These are phyloP conservation scores for Aphrophora alni DNA, from an alignment of 2,888 invertebrate genomes.

Conservation along the genomic window DNA sequence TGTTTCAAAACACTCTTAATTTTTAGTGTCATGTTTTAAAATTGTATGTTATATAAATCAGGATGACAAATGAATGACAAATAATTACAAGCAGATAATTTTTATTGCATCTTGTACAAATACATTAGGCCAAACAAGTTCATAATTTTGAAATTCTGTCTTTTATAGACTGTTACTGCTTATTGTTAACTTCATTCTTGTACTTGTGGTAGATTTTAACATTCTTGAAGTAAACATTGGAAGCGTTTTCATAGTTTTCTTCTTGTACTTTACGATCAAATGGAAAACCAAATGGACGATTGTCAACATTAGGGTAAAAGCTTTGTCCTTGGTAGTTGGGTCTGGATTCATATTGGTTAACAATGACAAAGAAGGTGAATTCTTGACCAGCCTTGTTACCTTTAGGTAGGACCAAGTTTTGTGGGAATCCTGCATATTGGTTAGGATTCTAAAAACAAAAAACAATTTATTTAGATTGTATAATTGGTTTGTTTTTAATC, in stretches of 20 bases:
- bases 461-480: neutral
- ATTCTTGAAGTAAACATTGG: conserved; percentile 68
- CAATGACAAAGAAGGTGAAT: conserved; percentile 61
- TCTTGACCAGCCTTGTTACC: conserved; percentile 46
- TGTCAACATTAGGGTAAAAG: conserved; percentile 63
- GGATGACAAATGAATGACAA: too few relatives aligned
- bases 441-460: neutral
- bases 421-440: conserved; percentile 39
- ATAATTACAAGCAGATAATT: too few relatives aligned
- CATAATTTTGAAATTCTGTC: neutral
- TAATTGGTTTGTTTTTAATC: too few relatives aligned
- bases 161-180: conserved; percentile 13
- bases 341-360: conserved; percentile 57
- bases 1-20: too few relatives aligned
- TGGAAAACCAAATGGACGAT: conserved; percentile 73
- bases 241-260: conserved; percentile 68
- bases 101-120: too few relatives aligned
- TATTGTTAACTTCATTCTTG: conserved; percentile 53
- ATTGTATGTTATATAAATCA: too few relatives aligned
- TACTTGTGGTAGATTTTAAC: conserved; percentile 67
- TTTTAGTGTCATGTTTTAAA: too few relatives aligned
- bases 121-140: neutral
- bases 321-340: conserved; percentile 60
- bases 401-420: conserved; percentile 47
- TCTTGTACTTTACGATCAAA: conserved; percentile 69